Evolutionary conservation across 2,888 invertebrate genomes (phyloP).

Genomic region (Mallateleia sp.): DNA sequence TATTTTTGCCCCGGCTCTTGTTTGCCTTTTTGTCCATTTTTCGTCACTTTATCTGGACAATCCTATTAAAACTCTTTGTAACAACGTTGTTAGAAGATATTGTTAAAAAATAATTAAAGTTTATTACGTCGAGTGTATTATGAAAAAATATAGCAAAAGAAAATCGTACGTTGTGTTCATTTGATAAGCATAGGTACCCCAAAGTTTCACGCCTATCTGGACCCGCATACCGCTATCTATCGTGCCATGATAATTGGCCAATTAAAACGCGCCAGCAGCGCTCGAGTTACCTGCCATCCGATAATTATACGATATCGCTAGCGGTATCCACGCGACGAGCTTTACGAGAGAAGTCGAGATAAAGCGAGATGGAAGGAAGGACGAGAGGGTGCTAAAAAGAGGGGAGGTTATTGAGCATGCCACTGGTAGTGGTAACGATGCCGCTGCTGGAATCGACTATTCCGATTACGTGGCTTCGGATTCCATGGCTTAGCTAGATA

Average conservation of each 20-base stretch:
- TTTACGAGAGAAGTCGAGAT: constrained; percentile 74
- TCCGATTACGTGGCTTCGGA: constrained; percentile 88
- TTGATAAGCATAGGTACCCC: constrained; percentile 87
- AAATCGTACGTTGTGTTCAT: constrained; percentile 84
- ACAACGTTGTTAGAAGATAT: constrained; percentile 57
- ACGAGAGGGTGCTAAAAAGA: constrained; percentile 64
- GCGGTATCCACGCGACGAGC: constrained; percentile 87
- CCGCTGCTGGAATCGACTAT: constrained; percentile 86
- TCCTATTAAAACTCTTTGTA: constrained; percentile 65
- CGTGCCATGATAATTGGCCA: constrained; percentile 89
- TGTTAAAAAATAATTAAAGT: constrained; percentile 72
- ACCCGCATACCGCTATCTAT: constrained; percentile 87
- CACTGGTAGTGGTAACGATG: constrained; percentile 80
- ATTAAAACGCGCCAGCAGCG: constrained; percentile 87
- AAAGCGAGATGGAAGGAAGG: constrained; percentile 73
- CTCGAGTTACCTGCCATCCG: constrained; percentile 80
- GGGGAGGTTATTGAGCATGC: constrained; percentile 76
- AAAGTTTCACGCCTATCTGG: constrained; percentile 89
- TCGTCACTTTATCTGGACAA: constrained; percentile 53
- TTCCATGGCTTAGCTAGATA: constrained; percentile 78
- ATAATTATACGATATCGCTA: constrained; percentile 82
- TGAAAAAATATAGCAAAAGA: constrained; percentile 68
- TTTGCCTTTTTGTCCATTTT: constrained; percentile 45
- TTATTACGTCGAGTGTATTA: constrained; percentile 45
- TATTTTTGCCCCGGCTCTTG: constrained; percentile 4